phyloP scores from a whole-genome alignment of 2,888 invertebrate genomes.

The Rhagophthalmus giganteus region DNA sequence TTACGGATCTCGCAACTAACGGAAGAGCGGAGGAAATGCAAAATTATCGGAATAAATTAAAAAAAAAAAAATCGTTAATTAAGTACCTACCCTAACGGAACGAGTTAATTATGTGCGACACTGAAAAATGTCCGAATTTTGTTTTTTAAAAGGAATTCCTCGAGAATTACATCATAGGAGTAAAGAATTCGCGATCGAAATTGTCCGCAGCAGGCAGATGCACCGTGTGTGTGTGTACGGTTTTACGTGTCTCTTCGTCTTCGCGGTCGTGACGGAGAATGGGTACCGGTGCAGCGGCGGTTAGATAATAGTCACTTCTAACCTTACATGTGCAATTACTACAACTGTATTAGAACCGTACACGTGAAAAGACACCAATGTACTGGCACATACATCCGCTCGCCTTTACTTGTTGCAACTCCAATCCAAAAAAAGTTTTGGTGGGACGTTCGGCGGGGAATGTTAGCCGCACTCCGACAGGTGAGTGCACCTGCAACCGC shows the following conservation, averaged over 20 bases:
- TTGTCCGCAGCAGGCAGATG: slow-evolving; percentile 4
- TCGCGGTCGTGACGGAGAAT: slow-evolving; percentile 21
- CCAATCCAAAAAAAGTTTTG: slow-evolving; percentile 25
- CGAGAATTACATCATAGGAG: slow-evolving; percentile 24
- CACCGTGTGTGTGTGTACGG: slow-evolving; percentile 13
- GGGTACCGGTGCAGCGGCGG: slow-evolving; percentile 11
- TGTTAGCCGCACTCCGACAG: slow-evolving; percentile 29
- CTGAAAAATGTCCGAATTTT: slow-evolving; percentile 10
- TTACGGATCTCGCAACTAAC: no score
- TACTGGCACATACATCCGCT: slow-evolving; percentile 25
- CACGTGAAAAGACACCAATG: slow-evolving; percentile 27
- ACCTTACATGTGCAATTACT: slow-evolving; percentile 17
- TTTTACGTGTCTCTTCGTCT: slow-evolving; percentile 19
- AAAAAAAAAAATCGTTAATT: neutral
- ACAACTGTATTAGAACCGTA: slow-evolving; percentile 18
- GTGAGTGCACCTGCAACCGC: slow-evolving; percentile 33
- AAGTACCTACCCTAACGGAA: slow-evolving; percentile 16
- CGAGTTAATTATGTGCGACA: slow-evolving; percentile 8
- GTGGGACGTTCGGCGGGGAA: slow-evolving; percentile 30
- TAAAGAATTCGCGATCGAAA: slow-evolving; percentile 16
- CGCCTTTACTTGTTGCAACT: slow-evolving; percentile 25
- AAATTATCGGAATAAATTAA: neutral
- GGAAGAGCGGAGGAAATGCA: no score
- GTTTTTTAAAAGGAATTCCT: slow-evolving; percentile 16
- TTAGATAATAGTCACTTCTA: slow-evolving; percentile 22